These are phyloP conservation scores for Uria lomvia DNA, from an alignment of 2,113 vertebrate genomes.

Conservation along the genomic window DNA sequence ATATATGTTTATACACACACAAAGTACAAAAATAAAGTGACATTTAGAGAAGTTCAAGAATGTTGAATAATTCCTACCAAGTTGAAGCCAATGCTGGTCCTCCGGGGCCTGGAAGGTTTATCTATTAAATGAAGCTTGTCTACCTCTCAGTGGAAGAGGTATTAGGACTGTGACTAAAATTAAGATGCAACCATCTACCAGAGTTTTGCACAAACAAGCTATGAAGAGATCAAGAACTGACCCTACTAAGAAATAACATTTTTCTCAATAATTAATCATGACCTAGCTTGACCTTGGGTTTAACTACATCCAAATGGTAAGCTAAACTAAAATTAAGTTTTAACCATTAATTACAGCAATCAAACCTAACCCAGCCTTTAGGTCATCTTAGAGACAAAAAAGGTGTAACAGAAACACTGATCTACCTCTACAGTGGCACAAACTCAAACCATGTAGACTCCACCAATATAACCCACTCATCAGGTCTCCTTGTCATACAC, in stretches of 20 bases:
- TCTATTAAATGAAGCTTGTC: background rate
- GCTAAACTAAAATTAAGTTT: background rate
- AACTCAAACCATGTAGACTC: background rate
- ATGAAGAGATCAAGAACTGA: background rate
- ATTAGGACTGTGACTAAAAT: background rate
- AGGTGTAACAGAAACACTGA: background rate
- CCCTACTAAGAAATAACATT: background rate
- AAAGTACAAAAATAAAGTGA: background rate
- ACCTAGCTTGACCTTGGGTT: background rate
- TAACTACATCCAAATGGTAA: background rate
- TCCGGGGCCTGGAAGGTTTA: fast-evolving
- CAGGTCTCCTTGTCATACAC: background rate
- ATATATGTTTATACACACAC: background rate
- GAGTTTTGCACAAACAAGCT: background rate
- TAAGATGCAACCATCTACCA: background rate
- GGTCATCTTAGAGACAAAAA: background rate
- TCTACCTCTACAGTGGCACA: background rate
- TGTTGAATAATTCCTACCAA: background rate
- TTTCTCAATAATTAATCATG: background rate
- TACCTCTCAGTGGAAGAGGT: background rate
- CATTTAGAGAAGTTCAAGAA: background rate
- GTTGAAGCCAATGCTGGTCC: background rate
- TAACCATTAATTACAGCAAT: background rate
- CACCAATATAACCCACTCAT: background rate
- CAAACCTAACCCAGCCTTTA: background rate